Evolutionary conservation across 2,113 vertebrate genomes (phyloP), one percentile per base, ranked within the genome.

Genomic region (Vimba vimba): DNA sequence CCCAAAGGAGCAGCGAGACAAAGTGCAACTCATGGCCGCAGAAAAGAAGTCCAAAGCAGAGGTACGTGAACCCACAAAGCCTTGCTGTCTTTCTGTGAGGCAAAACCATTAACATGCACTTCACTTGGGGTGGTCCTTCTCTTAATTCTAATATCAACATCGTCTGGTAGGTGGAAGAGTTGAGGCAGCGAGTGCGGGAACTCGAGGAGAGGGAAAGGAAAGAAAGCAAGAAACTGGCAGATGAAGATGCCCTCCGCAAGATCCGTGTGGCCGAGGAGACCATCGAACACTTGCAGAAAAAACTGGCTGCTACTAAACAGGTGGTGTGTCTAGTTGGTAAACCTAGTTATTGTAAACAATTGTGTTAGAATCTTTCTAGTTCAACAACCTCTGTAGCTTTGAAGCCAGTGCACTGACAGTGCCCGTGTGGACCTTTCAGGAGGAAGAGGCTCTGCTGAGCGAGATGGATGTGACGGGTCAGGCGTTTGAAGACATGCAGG

Each of bases 401-500:
- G 3, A 47, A 1, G 59, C 8, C 2, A 17, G 4, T 21, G 25
- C 17, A 15, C 25, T 80, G 2, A 78, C 23, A 55, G 21, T 52
- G 12, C 33, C 39, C n/a, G 4, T 55, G 11, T 33, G 33, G 25
- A 43, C 25, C 6, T 86, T 88, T 6, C 90, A 98, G 97, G 97
- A 98, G 91, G 97, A 98, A 90, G 97, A 98, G 88, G 97, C 97
- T 15, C 90, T 98, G 89, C 93, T 98, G 75, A 97, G 97, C 0
- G 97, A 98, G 93, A 98, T 98, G 97, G 97, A 98, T 5, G 97
- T 98, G 57, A 98, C 97, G 0, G 97, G 97, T 23, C 97, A 98
- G 91, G 97, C 97, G 33, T 98, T 98, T 27, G 97, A 98, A 85
- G 97, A 98, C 93, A 98, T 98, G 97, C 97, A 98, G 91, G 97